These are phyloP conservation scores for Conger conger DNA, from an alignment of 2,113 vertebrate species.

Conservation along the genomic window DNA sequence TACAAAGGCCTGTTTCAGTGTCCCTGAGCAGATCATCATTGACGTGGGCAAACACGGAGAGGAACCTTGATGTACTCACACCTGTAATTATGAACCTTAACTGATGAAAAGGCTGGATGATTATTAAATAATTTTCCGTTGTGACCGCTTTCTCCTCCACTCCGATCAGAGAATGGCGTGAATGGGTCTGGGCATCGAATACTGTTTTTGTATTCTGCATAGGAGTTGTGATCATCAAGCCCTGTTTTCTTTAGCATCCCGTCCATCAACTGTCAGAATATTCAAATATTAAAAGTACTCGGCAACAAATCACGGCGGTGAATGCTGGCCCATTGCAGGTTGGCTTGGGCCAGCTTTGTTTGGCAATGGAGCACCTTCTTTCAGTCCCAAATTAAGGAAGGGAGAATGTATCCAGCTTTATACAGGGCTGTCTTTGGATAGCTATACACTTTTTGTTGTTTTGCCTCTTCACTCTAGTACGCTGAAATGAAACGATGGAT, in stretches of 20 bases:
- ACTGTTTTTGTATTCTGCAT: neutral
- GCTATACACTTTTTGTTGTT: too few relatives aligned
- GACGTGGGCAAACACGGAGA: neutral
- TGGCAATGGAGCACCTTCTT: too few relatives aligned
- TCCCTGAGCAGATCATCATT: neutral
- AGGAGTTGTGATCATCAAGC: neutral
- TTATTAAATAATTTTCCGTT: neutral
- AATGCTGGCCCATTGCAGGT: neutral
- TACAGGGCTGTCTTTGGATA: too few relatives aligned
- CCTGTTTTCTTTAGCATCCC: neutral
- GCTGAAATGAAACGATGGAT: too few relatives aligned
- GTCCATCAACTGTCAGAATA: neutral
- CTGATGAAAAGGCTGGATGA: neutral
- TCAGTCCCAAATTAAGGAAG: too few relatives aligned
- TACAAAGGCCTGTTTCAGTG: neutral
- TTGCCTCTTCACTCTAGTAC: too few relatives aligned
- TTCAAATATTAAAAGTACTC: neutral
- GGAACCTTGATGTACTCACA: neutral
- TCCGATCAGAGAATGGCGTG: neutral
- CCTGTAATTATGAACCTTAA: neutral
- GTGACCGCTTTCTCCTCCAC: too few relatives aligned
- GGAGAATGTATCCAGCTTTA: too few relatives aligned
- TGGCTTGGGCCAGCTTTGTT: too few relatives aligned
- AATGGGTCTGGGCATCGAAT: neutral
- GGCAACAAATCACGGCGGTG: neutral